Conservation (phyloP, 2,797 vertebrate species). For the Leptodactylus fallax region DNA sequence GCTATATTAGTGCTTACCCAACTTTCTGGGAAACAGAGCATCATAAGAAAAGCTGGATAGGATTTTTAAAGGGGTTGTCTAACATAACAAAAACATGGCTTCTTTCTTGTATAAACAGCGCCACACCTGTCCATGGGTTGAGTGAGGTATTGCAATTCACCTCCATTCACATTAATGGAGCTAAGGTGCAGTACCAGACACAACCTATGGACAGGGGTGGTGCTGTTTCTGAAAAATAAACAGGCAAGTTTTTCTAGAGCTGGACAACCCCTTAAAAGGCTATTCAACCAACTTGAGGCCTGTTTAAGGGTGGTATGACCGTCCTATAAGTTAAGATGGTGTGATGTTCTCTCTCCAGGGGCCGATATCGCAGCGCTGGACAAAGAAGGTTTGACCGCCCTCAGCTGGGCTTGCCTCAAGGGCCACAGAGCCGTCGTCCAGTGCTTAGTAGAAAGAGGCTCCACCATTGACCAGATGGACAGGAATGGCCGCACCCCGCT, state of each 20-base stretch:
- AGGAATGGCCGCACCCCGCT: conserved; percentile 95
- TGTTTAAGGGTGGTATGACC: too few species aligned
- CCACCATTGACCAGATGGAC: conserved; percentile 93
- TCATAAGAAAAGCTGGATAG: background rate
- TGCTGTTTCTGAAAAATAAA: too few species aligned
- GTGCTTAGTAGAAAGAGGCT: conserved; percentile 92
- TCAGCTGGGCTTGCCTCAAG: conserved; percentile 98
- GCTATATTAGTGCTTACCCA: background rate
- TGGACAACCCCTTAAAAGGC: too few species aligned
- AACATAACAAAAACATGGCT: background rate
- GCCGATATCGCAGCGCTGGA: conserved; percentile 90
- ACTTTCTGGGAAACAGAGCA: background rate
- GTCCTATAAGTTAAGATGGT: background rate
- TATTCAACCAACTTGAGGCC: background rate
- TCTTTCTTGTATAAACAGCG: too few species aligned
- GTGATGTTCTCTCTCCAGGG: conserved; percentile 75
- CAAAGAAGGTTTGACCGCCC: conserved; percentile 93
- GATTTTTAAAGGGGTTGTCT: background rate
- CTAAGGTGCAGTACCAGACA: too few species aligned
- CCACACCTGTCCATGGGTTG: too few species aligned
- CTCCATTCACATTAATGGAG: too few species aligned
- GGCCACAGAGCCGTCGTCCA: conserved; percentile 93
- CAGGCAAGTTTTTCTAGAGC: too few species aligned
- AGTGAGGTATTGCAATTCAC: too few species aligned
- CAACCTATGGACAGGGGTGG: too few species aligned